A percentile compares a stretch with the other conserved stretches of the same genome.
phyloP scores from a whole-genome alignment of 2,113 vertebrate genomes.

The Pygoscelis antarcticus region DNA sequence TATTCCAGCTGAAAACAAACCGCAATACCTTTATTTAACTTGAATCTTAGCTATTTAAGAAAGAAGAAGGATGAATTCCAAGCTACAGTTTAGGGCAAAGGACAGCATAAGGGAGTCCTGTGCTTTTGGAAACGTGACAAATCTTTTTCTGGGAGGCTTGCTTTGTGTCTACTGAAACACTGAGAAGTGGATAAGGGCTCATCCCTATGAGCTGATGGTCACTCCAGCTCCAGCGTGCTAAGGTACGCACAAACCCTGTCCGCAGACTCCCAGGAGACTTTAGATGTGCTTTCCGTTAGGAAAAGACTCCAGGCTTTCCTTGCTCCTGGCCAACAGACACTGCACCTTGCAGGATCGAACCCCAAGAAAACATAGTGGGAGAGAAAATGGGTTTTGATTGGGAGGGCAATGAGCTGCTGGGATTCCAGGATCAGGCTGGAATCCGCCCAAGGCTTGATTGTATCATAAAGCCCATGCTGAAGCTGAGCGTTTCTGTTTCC shows the following conservation, averaged over 20 bases:
- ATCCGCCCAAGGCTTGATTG: neutral
- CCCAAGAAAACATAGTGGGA: neutral
- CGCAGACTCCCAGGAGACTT: neutral
- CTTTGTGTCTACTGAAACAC: neutral
- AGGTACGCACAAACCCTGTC: neutral
- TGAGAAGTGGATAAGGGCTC: neutral
- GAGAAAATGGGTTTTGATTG: neutral
- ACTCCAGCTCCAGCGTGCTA: neutral
- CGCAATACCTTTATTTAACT: neutral
- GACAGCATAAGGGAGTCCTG: neutral
- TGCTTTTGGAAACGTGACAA: neutral
- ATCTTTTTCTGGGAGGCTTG: neutral
- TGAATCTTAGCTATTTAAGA: neutral
- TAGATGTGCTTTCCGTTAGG: neutral
- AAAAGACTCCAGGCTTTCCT: neutral
- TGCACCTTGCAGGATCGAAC: neutral
- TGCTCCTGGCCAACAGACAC: neutral
- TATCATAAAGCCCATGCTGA: neutral
- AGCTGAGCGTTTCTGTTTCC: neutral
- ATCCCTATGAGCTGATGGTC: neutral
- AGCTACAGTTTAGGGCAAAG: neutral
- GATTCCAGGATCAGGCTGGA: neutral
- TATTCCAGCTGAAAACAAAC: neutral
- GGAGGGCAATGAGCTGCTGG: neutral
- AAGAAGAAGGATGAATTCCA: neutral